Base-by-base conservation (phyloP, 2,113 vertebrate species). In the Phyllopteryx taeniolatus region DNA sequence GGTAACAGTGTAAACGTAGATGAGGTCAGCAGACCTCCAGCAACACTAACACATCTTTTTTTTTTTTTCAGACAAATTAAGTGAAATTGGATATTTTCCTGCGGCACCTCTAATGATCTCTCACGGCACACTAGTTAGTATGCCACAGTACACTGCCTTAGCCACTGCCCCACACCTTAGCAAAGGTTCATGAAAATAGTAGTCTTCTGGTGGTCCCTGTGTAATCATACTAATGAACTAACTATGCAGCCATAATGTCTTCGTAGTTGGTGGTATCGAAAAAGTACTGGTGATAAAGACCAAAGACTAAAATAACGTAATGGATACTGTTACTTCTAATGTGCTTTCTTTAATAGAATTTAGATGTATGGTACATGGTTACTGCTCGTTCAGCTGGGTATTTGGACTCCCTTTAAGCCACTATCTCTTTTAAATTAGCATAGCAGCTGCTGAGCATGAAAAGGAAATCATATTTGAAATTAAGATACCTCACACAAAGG, bases 351-450 rank as follows among this genome's bases (percentile, higher is more conserved):
- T 69, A 68, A 78, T 79, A 69, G 60, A 75, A 70, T 81, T 60
- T 75, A 54, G 43, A 65, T 71, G 68, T n/a, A 71, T 70, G 43
- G 4, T 67, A 66, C 31, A 63, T 76, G 44, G 53, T 75, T 65
- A 66, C 72, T 77, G 74, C 47, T 68, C 53, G 27, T 73, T 71
- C 51, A 70, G 61, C 69, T 70, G 73, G 62, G 76, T 69, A 69
- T 72, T 76, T 56, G 15, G 70, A 71, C 74, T 74, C 65, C 42
- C 51, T 81, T 72, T 71, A 56, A 73, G 76, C 61, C 39, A 59
- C 81, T 84, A 70, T 80, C 65, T 62, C 42, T 75, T 78, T 75
- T 42, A 68, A 57, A 78, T 86, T 77, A 75, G 62, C 47, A 10
- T 54, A 54, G 64, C 44, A 72, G 49, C 73, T 72, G 79, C 47